phyloP scores from a whole-genome alignment of 2,113 vertebrate species.

The Ahaetulla prasina region DNA sequence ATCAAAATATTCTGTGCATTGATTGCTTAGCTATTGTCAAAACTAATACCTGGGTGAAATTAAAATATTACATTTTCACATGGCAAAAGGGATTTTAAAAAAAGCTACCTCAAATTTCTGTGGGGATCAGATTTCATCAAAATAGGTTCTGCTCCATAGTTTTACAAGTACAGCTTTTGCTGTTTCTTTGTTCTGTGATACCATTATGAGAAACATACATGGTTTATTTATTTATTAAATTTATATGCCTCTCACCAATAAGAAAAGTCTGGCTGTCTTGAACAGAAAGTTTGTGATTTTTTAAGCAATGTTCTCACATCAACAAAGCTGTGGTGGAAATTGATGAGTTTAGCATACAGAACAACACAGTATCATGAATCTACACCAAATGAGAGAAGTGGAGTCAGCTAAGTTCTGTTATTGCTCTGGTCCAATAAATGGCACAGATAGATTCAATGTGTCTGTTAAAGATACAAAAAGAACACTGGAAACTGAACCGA shows the following conservation, averaged over 20 bases:
- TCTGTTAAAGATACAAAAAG: background rate
- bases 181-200: background rate
- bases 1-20: background rate
- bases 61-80: background rate
- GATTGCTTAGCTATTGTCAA: background rate
- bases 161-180: background rate
- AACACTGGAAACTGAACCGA: background rate
- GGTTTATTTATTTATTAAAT: background rate
- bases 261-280: background rate
- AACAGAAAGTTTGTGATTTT: background rate
- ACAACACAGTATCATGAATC: background rate
- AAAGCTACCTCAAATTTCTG: background rate
- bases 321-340: background rate
- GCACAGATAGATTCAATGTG: background rate
- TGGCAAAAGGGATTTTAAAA: background rate
- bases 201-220: background rate
- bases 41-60: background rate
- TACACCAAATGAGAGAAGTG: background rate
- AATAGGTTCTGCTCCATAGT: background rate
- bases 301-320: background rate
- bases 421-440: background rate
- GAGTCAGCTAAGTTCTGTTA: background rate
- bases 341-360: background rate
- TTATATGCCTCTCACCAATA: no score
- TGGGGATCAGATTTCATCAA: background rate